These are phyloP conservation scores for Jaculus jaculus DNA, from an alignment of 2,113 vertebrate species.

Conservation along the genomic window DNA sequence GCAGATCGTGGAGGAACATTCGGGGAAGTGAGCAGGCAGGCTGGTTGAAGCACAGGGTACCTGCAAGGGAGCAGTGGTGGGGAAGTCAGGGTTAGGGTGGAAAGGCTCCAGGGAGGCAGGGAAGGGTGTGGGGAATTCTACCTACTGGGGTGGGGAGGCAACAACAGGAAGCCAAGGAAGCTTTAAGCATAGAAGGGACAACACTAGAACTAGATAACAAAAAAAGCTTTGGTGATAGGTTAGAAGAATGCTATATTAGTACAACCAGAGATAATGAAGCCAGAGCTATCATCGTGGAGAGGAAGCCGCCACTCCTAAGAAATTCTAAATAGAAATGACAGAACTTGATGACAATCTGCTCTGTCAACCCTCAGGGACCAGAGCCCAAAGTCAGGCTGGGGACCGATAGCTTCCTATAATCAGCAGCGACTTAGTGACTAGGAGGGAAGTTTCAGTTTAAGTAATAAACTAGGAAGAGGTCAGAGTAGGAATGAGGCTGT, in stretches of 20 bases:
- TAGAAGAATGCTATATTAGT: conserved; percentile 27
- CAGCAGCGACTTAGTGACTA: background rate
- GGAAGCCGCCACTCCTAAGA: background rate
- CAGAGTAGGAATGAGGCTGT: background rate
- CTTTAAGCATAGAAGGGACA: background rate
- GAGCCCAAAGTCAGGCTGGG: background rate
- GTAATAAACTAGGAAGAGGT: background rate
- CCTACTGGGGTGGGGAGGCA: background rate
- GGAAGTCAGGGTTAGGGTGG: conserved; percentile 52
- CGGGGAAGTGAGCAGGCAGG: conserved; percentile 52
- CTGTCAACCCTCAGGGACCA: background rate
- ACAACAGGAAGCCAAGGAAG: background rate
- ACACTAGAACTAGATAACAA: conserved; percentile 23
- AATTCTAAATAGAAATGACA: conserved; percentile 12
- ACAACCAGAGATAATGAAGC: background rate
- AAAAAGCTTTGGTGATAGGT: conserved; percentile 4
- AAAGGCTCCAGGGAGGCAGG: background rate
- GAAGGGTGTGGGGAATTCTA: background rate
- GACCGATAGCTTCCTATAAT: background rate
- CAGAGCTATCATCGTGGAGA: background rate
- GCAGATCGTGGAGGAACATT: conserved; percentile 49
- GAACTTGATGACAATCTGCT: background rate
- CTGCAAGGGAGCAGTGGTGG: conserved; percentile 64
- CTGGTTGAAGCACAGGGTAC: conserved; percentile 55
- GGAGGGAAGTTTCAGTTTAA: background rate